Evolutionary conservation across 1,140 invertebrate species (phyloP).

Genomic region (Thaumatotibia leucotreta): DNA sequence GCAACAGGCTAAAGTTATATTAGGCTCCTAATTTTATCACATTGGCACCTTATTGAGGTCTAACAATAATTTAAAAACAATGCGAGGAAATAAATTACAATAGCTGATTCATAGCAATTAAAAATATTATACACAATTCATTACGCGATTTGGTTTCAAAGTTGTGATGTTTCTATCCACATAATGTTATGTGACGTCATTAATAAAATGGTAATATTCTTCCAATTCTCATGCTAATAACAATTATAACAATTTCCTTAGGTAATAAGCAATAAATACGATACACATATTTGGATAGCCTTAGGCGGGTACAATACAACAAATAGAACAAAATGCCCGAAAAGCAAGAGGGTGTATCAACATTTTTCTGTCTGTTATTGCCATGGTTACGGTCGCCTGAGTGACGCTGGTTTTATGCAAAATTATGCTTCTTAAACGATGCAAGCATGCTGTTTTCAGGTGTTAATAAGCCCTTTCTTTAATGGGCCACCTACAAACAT

Average conservation of each 20-base stretch:
- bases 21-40: conserved; percentile 73
- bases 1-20: conserved; percentile 44
- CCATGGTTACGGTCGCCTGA: no score
- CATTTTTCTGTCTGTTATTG: no score
- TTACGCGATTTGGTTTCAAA: not conserved
- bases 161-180: not conserved
- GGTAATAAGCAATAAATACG: no score
- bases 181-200: not conserved
- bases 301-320: not conserved
- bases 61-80: conserved; percentile 63
- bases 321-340: not conserved
- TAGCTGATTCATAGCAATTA: conserved; percentile 32
- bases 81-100: conserved; percentile 64
- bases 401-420: no score
- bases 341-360: no score
- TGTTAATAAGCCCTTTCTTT: no score
- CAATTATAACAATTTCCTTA: not conserved
- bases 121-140: not conserved
- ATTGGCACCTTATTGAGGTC: conserved; percentile 66
- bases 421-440: no score
- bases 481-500: no score
- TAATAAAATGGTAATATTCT: not conserved
- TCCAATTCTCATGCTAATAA: not conserved
- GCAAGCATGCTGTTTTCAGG: no score
- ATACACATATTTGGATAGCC: not conserved